Percentiles rank a stretch among this genome's conserved stretches.
These are phyloP conservation scores for Neoaliturus tenellus DNA, from an alignment of 2,888 invertebrate species.

Conservation along the genomic window DNA sequence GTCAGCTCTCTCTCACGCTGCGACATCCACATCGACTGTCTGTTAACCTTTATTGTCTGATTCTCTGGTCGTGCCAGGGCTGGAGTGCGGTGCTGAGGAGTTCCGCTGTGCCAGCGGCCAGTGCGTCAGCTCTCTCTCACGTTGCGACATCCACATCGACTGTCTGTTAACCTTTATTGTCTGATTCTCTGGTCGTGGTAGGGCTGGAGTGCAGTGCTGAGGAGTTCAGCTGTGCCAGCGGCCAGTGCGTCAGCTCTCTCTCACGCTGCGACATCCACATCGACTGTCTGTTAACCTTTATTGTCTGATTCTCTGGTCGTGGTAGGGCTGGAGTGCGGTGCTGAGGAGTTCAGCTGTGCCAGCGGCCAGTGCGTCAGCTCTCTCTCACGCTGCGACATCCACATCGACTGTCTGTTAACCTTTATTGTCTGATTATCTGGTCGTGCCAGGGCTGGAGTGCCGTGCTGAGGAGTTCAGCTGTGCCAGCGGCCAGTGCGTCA, in stretches of 20 bases:
- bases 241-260: neutral
- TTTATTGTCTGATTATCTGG: neutral
- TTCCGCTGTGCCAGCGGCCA: constrained; percentile 65
- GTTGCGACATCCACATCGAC: constrained; percentile 71
- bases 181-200: neutral
- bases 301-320: neutral
- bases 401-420: constrained; percentile 71
- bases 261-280: too few species aligned
- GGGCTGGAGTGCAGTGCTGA: neutral
- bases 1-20: constrained; percentile 66
- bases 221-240: neutral
- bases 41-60: constrained; percentile 62
- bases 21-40: constrained; percentile 72
- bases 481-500: constrained; percentile 65
- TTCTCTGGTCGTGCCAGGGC: neutral
- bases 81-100: constrained; percentile 59
- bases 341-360: constrained; percentile 62
- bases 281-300: too few species aligned
- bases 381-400: constrained; percentile 70
- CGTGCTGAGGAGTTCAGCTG: constrained; percentile 62
- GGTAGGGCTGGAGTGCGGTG: constrained; percentile 55
- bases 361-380: constrained; percentile 65
- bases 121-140: constrained; percentile 61
- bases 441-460: constrained; percentile 57
- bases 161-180: constrained; percentile 67